A percentile compares a stretch with the other conserved stretches of the same genome.
Conservation (phyloP, 2,797 vertebrate genomes). For the Sebastes diploproa region DNA sequence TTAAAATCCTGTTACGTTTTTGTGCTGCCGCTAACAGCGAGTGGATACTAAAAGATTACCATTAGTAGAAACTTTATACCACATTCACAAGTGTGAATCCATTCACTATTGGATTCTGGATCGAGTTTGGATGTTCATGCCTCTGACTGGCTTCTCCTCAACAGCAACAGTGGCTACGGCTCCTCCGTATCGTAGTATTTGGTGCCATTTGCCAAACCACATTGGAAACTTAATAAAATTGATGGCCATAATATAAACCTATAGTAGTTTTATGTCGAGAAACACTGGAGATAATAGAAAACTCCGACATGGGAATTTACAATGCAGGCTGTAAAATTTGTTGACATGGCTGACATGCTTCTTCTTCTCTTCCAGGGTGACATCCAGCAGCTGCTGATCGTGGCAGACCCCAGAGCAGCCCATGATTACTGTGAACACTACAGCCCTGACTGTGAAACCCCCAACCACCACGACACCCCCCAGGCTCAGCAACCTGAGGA, state of each 20-base stretch:
- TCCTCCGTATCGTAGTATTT: not conserved
- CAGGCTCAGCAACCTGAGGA: slow-evolving; percentile 94
- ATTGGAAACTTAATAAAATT: slow-evolving; percentile 18
- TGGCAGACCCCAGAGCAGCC: slow-evolving; percentile 91
- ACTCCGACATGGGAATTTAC: slow-evolving; percentile 12
- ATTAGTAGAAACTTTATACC: not conserved
- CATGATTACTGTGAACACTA: slow-evolving; percentile 98
- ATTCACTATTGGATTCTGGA: not conserved
- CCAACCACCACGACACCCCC: slow-evolving; percentile 85
- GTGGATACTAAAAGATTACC: not conserved
- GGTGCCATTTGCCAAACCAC: slow-evolving; percentile 34
- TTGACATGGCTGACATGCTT: slow-evolving; percentile 28
- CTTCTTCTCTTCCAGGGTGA: slow-evolving; percentile 87
- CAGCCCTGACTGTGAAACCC: slow-evolving; percentile 95
- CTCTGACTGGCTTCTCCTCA: slow-evolving; percentile 20
- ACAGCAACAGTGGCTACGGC: slow-evolving; percentile 12
- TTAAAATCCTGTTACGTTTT: not conserved
- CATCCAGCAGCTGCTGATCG: slow-evolving; percentile 95
- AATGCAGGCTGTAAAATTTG: slow-evolving; percentile 7
- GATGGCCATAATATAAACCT: slow-evolving; percentile 21
- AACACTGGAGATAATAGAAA: not conserved
- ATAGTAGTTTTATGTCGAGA: not conserved
- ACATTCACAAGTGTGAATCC: not conserved
- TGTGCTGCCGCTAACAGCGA: not conserved
- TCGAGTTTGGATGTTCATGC: not conserved